Base-by-base conservation (phyloP, 1,140 invertebrate genomes). In the Drosophila lacteicornis region DNA sequence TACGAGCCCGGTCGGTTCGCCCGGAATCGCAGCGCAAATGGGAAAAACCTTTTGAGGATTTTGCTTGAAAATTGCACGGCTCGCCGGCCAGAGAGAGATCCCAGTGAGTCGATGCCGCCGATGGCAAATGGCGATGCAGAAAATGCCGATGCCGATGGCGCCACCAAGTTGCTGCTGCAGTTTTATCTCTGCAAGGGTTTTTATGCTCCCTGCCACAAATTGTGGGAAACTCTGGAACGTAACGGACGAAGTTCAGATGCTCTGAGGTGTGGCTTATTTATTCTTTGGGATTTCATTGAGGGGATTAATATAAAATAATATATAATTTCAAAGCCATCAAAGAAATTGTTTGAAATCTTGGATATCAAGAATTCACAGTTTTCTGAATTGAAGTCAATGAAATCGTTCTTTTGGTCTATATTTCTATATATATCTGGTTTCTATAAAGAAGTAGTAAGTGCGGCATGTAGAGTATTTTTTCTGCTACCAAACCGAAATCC, bases 151-250 rank as follows among this genome's bases (percentile, higher is more conserved):
- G 68, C 67, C 80, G 47, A 67, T 86, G 83, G 84, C 84, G 83
- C 67, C 84, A 75, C 76, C 67, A 88, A 88, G 76, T 80, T 86
- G 78, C 75, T 79, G 75, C 77, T 84, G 85, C 86, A 90, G 65
- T 90, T 91, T 90, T 90, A 90, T 90, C 85, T 90, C 71, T 40
- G 50, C 68, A 40, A 47, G 15, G 69, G 53, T 81, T 80, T 88
- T 88, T 88, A 88, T 80, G 81, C 85, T 68, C 57, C 51, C 43
- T 53, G 55, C 68, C 75, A 87, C 77, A 80, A 80, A 70, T 60
- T 38, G 56, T 38, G 19, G 25, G 11, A 45, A 38, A 27, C 8
- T 15, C 13, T 1, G 3, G 6, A 2, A 25, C 19, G 19, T 33
- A 3, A 1, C 17, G 36, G 9, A 9, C 53, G 74, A 75, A 66